Evolutionary conservation across 2,797 vertebrate genomes (phyloP).

Genomic region (Rhynchotus rufescens): DNA sequence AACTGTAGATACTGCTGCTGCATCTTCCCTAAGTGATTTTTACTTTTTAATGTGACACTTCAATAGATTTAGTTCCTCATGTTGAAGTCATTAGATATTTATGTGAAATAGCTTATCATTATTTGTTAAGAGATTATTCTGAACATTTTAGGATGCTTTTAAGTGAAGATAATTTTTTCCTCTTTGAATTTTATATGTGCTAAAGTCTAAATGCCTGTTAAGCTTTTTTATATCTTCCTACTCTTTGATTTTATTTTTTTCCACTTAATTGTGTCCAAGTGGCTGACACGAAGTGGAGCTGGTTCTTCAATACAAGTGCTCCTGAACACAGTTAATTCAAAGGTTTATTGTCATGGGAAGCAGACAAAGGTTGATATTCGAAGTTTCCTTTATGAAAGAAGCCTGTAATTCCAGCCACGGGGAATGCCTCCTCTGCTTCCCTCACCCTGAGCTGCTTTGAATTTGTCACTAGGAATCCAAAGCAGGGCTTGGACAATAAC

Average conservation of each 20-base stretch:
- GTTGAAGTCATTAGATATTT: constrained; percentile 56
- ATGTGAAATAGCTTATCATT: constrained; percentile 31
- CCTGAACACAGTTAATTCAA: constrained; percentile 27
- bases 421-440: neutral
- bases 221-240: neutral
- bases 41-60: constrained; percentile 56
- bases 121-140: constrained; percentile 30
- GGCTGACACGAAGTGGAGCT: neutral
- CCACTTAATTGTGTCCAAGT: constrained; percentile 17
- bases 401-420: neutral
- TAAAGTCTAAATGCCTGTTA: neutral
- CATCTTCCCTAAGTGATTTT: constrained; percentile 2
- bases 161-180: constrained; percentile 12
- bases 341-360: constrained; percentile 5
- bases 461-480: neutral
- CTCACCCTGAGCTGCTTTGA: neutral
- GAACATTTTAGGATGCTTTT: constrained; percentile 45
- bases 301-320: neutral
- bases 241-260: neutral
- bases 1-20: neutral
- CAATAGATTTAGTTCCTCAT: constrained; percentile 41
- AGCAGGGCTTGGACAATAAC: neutral
- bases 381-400: neutral
- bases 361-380: neutral
- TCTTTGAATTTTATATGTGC: constrained; percentile 29